Conservation (phyloP, 2,888 invertebrate species). For the Parasteatoda lunata region DNA sequence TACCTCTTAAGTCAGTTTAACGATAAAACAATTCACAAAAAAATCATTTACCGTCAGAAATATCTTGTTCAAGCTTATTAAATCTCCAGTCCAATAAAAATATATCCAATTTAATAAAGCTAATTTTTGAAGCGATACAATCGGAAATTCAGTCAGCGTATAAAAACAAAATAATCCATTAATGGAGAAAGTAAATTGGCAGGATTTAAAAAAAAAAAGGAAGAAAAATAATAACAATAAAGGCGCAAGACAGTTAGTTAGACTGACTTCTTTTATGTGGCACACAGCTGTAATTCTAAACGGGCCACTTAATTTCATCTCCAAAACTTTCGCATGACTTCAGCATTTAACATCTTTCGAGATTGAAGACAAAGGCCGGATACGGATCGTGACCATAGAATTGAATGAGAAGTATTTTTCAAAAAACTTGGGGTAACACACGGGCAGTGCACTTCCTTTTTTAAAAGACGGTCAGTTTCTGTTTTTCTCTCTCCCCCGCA, state of each 20-base stretch:
- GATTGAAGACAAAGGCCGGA: slow-evolving; percentile 58
- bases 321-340: slow-evolving; percentile 27
- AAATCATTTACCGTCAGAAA: too few species aligned
- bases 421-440: slow-evolving; percentile 32
- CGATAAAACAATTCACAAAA: too few species aligned
- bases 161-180: too few species aligned
- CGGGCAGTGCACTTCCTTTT: slow-evolving; percentile 37
- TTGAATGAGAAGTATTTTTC: slow-evolving; percentile 32
- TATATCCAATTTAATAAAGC: too few species aligned
- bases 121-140: too few species aligned
- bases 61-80: too few species aligned
- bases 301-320: slow-evolving; percentile 34
- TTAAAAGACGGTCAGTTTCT: slow-evolving; percentile 13
- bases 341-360: slow-evolving; percentile 46
- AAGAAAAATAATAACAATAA: too few species aligned
- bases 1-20: too few species aligned
- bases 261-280: neutral
- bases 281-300: slow-evolving; percentile 30
- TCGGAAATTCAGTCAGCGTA: too few species aligned
- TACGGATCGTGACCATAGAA: slow-evolving; percentile 40
- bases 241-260: neutral
- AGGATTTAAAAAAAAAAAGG: too few species aligned
- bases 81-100: too few species aligned
- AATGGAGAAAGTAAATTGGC: too few species aligned
- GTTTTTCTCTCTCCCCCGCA: neutral